Conservation (phyloP, 2,797 vertebrate species). For the Lagorchestes hirsutus region DNA sequence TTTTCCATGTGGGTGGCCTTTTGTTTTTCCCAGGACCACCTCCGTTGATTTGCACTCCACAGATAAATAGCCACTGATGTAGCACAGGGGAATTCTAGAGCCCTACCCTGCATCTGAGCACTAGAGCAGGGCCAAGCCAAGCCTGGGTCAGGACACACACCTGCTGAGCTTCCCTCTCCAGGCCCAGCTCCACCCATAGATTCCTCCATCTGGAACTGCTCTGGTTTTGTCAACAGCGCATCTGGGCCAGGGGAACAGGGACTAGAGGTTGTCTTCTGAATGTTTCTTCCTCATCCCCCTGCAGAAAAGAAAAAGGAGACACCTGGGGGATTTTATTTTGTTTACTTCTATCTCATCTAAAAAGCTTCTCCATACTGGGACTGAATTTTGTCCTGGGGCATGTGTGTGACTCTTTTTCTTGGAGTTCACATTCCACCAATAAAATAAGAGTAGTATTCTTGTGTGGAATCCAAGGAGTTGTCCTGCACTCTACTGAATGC, state of each 20-base stretch:
- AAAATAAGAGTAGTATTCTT: background rate
- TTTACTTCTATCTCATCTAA: slow-evolving; percentile 47
- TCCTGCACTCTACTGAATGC: background rate
- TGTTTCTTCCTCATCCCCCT: background rate
- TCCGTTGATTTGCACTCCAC: background rate
- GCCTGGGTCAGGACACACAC: slow-evolving; percentile 58
- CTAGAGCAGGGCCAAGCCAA: slow-evolving; percentile 62
- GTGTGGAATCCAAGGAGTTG: background rate
- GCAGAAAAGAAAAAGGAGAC: background rate
- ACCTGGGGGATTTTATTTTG: background rate
- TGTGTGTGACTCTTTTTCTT: background rate
- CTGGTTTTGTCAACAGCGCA: slow-evolving; percentile 14
- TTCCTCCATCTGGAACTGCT: slow-evolving; percentile 53
- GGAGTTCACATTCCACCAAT: background rate
- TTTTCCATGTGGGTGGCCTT: slow-evolving; percentile 58
- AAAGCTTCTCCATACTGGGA: background rate
- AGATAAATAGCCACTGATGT: background rate
- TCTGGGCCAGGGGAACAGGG: background rate
- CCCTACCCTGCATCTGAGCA: slow-evolving; percentile 59
- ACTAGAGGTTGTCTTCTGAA: background rate
- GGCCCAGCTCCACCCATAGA: slow-evolving; percentile 37
- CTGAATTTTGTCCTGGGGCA: background rate
- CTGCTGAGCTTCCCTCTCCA: slow-evolving; percentile 57
- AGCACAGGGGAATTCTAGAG: slow-evolving; percentile 58
- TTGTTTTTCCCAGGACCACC: slow-evolving; percentile 42